Conservation (phyloP, 2,888 invertebrate species). For the Melikaiella ostensackeni region DNA sequence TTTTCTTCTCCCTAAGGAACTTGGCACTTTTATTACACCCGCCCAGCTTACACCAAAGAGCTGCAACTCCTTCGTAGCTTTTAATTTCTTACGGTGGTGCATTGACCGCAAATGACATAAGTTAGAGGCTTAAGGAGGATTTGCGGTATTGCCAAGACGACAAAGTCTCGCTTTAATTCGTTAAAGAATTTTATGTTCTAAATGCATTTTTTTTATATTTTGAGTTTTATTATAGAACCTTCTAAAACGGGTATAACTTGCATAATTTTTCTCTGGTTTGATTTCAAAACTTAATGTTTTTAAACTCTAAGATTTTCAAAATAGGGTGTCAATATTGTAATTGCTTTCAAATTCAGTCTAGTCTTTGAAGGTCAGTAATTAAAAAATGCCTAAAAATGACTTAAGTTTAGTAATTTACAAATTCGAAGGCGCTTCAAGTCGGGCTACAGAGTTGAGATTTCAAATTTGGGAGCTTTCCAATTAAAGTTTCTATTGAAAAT, state of each 20-base stretch:
- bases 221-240: background rate
- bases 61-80: slow-evolving; percentile 32
- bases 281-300: background rate
- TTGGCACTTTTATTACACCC: slow-evolving; percentile 54
- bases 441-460: too few relatives aligned
- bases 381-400: too few relatives aligned
- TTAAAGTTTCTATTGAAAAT: too few relatives aligned
- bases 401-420: too few relatives aligned
- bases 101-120: slow-evolving; percentile 35
- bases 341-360: background rate
- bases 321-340: background rate
- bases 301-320: background rate
- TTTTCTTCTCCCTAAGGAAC: slow-evolving; percentile 43
- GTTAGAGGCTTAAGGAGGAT: slow-evolving; percentile 6
- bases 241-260: background rate
- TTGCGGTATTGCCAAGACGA: slow-evolving; percentile 2
- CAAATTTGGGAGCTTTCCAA: too few relatives aligned
- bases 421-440: too few relatives aligned
- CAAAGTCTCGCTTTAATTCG: background rate
- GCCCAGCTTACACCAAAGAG: slow-evolving; percentile 28
- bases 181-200: background rate
- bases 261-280: background rate
- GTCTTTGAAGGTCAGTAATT: background rate
- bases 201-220: background rate
- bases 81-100: slow-evolving; percentile 32